Base-by-base conservation (phyloP, 1,140 invertebrate species). In the Procambarus clarkii region DNA sequence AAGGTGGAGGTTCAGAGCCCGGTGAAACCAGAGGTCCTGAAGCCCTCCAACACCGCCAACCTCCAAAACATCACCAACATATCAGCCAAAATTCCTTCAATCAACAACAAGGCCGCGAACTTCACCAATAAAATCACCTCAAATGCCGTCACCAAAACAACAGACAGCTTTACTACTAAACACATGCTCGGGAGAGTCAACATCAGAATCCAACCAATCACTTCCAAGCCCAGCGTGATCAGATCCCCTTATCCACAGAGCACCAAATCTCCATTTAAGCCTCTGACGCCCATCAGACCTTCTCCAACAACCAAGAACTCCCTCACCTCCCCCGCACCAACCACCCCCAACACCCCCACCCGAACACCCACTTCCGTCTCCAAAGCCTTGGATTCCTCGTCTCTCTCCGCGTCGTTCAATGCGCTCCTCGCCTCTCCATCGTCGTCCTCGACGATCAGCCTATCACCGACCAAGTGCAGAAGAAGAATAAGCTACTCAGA, bases 31-130 rank as follows among this genome's bases (percentile, higher is more conserved):
- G 89, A 91, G 50, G 76, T 91, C 9, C 89, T 91, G 50, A 91
- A 91, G 60, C 89, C 89, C 3, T 91, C 89, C 80, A 91, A 91
- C 58, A 48, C 89, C 71, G 50, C 89, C 21, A 91, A 91, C 83
- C 50, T 91, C 3, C 86, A 80, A 34, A 88, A 88, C 24, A 88
- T 58, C 11, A 60, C 48, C 21, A 74, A 74, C 69, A 69, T 64
- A 24, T 45, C 13, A 3, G 24, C 24, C 69, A 83, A 90, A 24
- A 46, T 24, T 46, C 4, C 58, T 15, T 34, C 79, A 15, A 18
- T 78, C 71, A 64, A 21, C 74, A 84, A n/a, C 71, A 91, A 91
- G 58, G 48, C 44, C 2, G 48, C 45, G 46, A 64, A 60, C 48
- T n/a, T 58, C 45, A 54, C 50, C 34, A 71, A 50, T n/a, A 89